Evolutionary conservation across 2,113 vertebrate genomes (phyloP).

Genomic region (Myotis yumanensis): DNA sequence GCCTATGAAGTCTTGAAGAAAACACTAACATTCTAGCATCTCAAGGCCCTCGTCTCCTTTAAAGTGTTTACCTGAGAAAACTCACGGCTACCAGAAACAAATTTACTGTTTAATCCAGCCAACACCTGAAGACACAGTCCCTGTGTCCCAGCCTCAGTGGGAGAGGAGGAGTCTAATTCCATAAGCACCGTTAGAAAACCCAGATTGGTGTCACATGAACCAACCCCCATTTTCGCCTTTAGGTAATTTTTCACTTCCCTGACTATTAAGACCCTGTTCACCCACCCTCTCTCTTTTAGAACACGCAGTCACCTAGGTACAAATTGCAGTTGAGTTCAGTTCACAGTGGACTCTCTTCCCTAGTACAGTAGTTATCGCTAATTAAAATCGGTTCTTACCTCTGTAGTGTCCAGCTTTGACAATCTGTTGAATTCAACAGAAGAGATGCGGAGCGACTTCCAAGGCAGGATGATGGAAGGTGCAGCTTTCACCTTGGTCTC

Average conservation of each 20-base stretch:
- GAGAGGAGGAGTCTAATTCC: background rate
- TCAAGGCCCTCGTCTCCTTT: background rate
- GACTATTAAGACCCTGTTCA: background rate
- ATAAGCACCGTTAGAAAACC: background rate
- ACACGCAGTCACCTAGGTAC: background rate
- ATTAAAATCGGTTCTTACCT: background rate
- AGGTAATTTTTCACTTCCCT: background rate
- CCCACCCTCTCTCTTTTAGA: too few relatives aligned
- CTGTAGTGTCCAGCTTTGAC: background rate
- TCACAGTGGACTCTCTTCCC: background rate
- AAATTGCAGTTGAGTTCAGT: background rate
- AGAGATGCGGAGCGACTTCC: background rate
- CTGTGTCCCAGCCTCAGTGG: background rate
- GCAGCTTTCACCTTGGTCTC: background rate
- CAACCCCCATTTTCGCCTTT: background rate
- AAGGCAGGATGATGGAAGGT: background rate
- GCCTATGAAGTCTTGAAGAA: background rate
- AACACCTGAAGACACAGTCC: background rate
- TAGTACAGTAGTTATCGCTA: background rate
- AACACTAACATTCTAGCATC: background rate
- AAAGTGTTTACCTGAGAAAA: background rate
- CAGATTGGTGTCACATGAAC: background rate
- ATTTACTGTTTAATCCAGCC: background rate
- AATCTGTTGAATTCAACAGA: background rate
- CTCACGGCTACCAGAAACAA: background rate